Conservation (phyloP, 2,113 vertebrate genomes). For the Genyomyrus donnyi region DNA sequence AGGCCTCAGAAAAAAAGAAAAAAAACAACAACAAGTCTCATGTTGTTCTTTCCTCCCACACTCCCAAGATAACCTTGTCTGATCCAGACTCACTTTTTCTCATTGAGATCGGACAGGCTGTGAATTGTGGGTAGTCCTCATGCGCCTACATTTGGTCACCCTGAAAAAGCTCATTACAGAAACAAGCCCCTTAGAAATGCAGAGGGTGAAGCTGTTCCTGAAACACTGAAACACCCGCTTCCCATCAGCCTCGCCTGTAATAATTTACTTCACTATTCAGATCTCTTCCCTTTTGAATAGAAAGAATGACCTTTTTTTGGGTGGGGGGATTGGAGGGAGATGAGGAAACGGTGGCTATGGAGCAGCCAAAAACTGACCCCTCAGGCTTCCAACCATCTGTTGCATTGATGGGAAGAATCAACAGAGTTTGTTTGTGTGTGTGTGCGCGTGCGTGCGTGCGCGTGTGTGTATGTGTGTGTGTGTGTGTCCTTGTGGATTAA, state of each 20-base stretch:
- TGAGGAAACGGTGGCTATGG: slow-evolving; percentile 16
- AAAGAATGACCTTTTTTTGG: slow-evolving; percentile 35
- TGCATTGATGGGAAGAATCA: slow-evolving; percentile 3
- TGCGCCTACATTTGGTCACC: neutral
- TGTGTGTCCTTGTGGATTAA: neutral
- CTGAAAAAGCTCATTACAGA: neutral
- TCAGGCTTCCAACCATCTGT: slow-evolving; percentile 43
- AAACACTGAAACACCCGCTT: slow-evolving; percentile 36
- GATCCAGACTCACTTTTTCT: neutral
- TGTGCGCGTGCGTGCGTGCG: slow-evolving; percentile 6
- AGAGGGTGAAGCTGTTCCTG: slow-evolving; percentile 33
- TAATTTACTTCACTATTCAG: slow-evolving; percentile 37
- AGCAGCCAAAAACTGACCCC: slow-evolving; percentile 40
- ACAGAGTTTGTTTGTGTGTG: slow-evolving; percentile 5
- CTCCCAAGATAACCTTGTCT: neutral
- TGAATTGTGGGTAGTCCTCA: neutral
- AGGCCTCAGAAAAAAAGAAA: neutral
- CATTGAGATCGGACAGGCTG: neutral
- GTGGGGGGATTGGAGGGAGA: slow-evolving; percentile 20
- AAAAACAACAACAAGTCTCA: neutral
- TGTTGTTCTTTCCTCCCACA: neutral
- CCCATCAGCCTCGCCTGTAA: slow-evolving; percentile 22
- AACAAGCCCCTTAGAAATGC: neutral
- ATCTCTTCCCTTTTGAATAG: slow-evolving; percentile 39
- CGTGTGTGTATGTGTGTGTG: slow-evolving; percentile 18